Evolutionary conservation across 2,113 vertebrate genomes (phyloP).

Genomic region (Myotis brandtii): DNA sequence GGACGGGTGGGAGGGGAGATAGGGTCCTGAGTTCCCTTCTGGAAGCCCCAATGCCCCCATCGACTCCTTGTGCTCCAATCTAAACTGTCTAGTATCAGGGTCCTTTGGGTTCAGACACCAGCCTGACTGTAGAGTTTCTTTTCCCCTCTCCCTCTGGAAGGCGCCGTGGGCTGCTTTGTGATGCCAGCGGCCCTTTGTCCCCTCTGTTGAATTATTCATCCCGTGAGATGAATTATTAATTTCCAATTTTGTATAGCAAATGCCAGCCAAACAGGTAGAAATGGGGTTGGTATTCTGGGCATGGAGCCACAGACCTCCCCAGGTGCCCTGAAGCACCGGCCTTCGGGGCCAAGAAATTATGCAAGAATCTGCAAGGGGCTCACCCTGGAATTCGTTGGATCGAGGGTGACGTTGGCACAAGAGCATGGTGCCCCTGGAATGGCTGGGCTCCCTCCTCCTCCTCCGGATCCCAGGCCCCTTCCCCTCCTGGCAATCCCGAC

Average conservation of each 20-base stretch:
- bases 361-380: conserved; percentile 44
- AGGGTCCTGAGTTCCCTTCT: background rate
- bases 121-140: background rate
- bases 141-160: background rate
- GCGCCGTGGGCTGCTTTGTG: background rate
- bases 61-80: background rate
- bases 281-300: conserved; percentile 54
- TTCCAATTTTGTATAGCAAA: conserved; percentile 70
- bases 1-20: too few relatives aligned
- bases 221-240: conserved; percentile 74
- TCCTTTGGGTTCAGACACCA: background rate
- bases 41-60: background rate
- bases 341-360: conserved; percentile 2
- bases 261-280: conserved; percentile 2
- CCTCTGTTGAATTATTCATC: conserved; percentile 71
- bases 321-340: conserved; percentile 45
- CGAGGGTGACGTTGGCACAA: background rate
- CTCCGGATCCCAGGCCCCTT: background rate
- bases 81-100: background rate
- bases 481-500: background rate
- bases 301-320: conserved; percentile 60
- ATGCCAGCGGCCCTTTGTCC: conserved; percentile 9
- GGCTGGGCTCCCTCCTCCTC: background rate
- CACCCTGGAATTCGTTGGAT: conserved; percentile 10
- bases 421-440: background rate